Evolutionary conservation across 2,113 vertebrate genomes (phyloP).

Genomic region (Sakesphorus luctuosus): DNA sequence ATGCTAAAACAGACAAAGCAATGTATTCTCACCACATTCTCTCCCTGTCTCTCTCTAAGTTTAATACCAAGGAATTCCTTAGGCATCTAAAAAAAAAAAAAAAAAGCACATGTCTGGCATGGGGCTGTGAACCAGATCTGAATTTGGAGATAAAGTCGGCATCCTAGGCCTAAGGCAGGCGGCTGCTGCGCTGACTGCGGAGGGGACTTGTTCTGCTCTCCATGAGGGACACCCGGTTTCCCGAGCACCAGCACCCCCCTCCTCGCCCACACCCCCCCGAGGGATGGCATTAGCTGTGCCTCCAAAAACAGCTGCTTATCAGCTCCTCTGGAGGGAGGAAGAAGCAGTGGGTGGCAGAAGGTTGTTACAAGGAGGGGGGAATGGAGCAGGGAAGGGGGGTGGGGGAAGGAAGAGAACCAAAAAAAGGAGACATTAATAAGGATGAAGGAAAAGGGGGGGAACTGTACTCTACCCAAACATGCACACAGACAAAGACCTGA

Average conservation of each 20-base stretch:
- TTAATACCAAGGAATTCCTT: constrained; percentile 63
- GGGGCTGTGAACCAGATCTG: constrained; percentile 47
- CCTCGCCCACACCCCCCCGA: neutral
- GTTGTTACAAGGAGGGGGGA: neutral
- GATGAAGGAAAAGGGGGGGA: neutral
- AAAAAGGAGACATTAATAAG: constrained; percentile 6
- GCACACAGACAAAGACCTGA: neutral
- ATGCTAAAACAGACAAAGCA: constrained; percentile 69
- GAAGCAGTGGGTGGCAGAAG: constrained; percentile 48
- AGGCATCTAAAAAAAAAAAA: constrained; percentile 12
- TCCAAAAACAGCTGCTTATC: constrained; percentile 64
- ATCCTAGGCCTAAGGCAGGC: constrained; percentile 30
- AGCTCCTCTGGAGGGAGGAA: constrained; percentile 42
- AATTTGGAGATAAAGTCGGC: constrained; percentile 54
- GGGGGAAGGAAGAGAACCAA: neutral
- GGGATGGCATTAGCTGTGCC: constrained; percentile 56
- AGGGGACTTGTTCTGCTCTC: constrained; percentile 37
- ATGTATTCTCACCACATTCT: constrained; percentile 33
- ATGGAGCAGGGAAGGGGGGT: neutral
- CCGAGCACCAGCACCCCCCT: neutral
- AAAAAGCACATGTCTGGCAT: constrained; percentile 34
- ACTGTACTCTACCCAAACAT: neutral
- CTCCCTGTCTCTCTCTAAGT: constrained; percentile 29
- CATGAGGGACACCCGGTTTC: constrained; percentile 1
- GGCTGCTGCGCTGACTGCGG: neutral